Evolutionary conservation across 2,888 invertebrate genomes (phyloP).

Genomic region (Sepiola atlantica): DNA sequence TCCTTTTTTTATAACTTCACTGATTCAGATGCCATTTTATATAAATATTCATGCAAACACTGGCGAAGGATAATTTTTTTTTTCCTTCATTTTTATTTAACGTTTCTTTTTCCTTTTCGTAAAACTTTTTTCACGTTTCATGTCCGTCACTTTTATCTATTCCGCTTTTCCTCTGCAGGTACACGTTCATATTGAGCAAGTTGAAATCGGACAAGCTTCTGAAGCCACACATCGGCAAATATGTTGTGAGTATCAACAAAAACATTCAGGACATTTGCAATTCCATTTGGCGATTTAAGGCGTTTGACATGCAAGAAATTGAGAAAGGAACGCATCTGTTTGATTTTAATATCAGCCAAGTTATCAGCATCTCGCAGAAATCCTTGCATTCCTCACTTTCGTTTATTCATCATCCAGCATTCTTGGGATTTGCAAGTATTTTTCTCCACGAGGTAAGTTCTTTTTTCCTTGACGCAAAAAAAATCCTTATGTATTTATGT

Average conservation of each 20-base stretch:
- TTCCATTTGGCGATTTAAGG: conserved; percentile 23
- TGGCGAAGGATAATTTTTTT: no score
- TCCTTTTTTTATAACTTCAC: no score
- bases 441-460: not conserved
- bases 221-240: not conserved
- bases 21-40: no score
- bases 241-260: conserved; percentile 3
- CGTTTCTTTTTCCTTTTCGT: not conserved
- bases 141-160: not conserved
- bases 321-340: not conserved
- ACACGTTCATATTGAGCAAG: not conserved
- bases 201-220: not conserved
- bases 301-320: not conserved
- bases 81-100: not conserved
- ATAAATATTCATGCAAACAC: no score
- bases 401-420: not conserved
- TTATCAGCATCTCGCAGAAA: not conserved
- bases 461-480: no score
- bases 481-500: no score
- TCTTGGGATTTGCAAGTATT: not conserved
- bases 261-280: conserved; percentile 36
- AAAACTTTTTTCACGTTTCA: no score
- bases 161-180: not conserved
- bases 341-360: conserved; percentile 36
- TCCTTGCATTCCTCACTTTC: conserved; percentile 6